Evolutionary conservation across 2,888 invertebrate species (phyloP).

Genomic region (Merodon equestris): DNA sequence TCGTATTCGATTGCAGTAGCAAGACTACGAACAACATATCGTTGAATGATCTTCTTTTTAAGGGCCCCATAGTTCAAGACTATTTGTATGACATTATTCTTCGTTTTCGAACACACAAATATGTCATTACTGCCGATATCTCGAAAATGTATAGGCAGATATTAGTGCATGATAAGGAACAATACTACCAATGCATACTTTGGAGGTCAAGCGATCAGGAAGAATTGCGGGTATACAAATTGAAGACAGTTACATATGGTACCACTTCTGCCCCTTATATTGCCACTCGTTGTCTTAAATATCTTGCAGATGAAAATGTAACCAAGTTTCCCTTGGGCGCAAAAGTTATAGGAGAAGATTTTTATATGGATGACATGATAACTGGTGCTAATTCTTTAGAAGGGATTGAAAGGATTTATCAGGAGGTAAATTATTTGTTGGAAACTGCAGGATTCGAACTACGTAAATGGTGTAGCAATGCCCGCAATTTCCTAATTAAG

Average conservation of each 20-base stretch:
- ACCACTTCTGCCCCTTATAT: conserved; percentile 45
- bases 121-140: conserved; percentile 52
- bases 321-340: conserved; percentile 39
- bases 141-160: conserved; percentile 68
- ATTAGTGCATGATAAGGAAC: conserved; percentile 47
- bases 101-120: conserved; percentile 52
- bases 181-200: conserved; percentile 54
- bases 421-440: conserved; percentile 10
- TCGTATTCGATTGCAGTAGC: conserved; percentile 38
- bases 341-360: conserved; percentile 30
- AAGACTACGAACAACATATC: conserved; percentile 52
- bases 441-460: no score
- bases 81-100: conserved; percentile 49
- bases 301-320: conserved; percentile 7
- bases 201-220: conserved; percentile 48
- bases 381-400: conserved; percentile 6
- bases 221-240: no score
- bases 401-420: conserved; percentile 26
- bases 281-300: conserved; percentile 36
- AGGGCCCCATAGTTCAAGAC: conserved; percentile 43
- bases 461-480: no score
- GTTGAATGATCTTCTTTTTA: conserved; percentile 52
- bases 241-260: no score
- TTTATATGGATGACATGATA: conserved; percentile 62
- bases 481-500: no score